A percentile compares a stretch with the other conserved stretches of the same genome.
Evolutionary conservation across 2,797 vertebrate genomes (phyloP).

Genomic region (Vespertilio murinus): DNA sequence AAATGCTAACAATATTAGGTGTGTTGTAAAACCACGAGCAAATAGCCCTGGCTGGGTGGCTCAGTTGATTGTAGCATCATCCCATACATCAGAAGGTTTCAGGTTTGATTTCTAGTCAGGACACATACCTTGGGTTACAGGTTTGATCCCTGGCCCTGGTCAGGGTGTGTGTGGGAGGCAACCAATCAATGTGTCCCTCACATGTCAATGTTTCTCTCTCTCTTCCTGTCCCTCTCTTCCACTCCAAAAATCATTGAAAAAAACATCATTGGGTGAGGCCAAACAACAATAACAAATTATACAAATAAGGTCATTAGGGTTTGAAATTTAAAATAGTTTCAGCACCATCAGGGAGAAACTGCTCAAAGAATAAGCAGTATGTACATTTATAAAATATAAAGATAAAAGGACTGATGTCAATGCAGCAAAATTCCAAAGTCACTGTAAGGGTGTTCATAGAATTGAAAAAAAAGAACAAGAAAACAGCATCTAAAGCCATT

Average conservation of each 20-base stretch:
- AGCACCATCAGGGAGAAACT: neutral
- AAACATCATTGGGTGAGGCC: neutral
- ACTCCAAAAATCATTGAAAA: neutral
- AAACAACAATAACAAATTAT: neutral
- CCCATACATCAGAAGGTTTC: neutral
- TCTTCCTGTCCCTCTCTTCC: neutral
- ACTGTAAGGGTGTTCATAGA: neutral
- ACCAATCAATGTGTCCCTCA: neutral
- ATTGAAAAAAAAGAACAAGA: neutral
- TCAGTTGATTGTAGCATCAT: neutral
- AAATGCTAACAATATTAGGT: neutral
- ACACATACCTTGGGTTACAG: too few species aligned
- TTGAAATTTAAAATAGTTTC: slow-evolving; percentile 47
- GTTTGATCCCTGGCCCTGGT: neutral
- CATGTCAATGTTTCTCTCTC: neutral
- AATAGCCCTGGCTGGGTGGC: neutral
- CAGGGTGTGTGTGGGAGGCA: neutral
- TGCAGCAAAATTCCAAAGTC: neutral
- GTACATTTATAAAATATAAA: slow-evolving; percentile 27
- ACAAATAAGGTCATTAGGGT: neutral
- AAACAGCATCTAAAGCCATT: neutral
- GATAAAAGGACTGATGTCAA: neutral
- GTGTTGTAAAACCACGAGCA: neutral
- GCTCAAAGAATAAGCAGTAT: slow-evolving; percentile 1
- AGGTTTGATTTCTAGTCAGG: neutral